Evolutionary conservation across 2,797 vertebrate species (phyloP), one percentile per base, ranked within the genome.

Genomic region (Falco novaeseelandiae): DNA sequence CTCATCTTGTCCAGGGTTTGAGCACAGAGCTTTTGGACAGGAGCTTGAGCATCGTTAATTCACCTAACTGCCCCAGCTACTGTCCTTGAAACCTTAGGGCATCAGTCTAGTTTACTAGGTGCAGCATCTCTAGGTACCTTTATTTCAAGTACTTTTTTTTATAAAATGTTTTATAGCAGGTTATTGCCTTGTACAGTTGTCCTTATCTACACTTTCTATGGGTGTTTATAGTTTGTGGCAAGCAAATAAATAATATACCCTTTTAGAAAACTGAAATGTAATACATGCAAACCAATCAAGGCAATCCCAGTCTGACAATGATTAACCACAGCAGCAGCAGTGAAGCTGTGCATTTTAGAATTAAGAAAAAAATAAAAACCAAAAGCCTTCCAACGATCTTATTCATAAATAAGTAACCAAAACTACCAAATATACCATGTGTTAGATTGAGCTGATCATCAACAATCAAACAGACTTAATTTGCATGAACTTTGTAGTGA

Each of bases 141-240:
- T 89, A 90, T 93, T 96, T 91, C 89, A 90, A 15, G 40, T 40
- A 40, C 40, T 40, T 40, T 40, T 40, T 16, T 42, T 42, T 42
- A 42, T 42, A 42, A 16, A 42, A 59, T 94, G 38, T 23, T 85
- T 95, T 92, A 82, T n/a, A 90, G 57, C 57, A 82, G 79, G 27
- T 20, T 82, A 93, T 73, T 93, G 63, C 95, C 91, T 72, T 87
- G 83, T 70, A 86, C 54, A 61, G 51, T 72, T 94, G 83, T 70
- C 44, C 90, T 96, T 96, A 96, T 96, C 93, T 93, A 38, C 32
- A 26, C 2, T 77, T 93, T 76, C 90, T 92, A 96, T 94, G 80
- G 67, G 85, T 96, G 87, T 96, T 97, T 97, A 97, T 90, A 94
- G 86, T 96, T 96, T 96, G 66, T 96, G 93, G 92, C 67, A 94